Evolutionary conservation across 37 sponge, comb jelly and placozoan species (phyloP).

Genomic region (Diacarnus erythraeanus): DNA sequence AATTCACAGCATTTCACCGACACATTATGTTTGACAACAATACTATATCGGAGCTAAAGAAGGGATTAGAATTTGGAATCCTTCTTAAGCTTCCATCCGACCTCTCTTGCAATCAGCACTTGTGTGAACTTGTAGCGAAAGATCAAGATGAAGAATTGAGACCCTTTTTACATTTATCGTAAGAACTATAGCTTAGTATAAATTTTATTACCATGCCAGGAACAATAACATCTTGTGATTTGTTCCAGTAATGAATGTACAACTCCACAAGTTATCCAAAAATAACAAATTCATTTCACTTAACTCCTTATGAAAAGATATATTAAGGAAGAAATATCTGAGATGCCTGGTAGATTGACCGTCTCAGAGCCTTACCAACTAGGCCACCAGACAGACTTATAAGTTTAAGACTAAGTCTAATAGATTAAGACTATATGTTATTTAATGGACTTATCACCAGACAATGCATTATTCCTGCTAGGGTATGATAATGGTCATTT

Average conservation of each 20-base stretch:
- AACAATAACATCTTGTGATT: background rate
- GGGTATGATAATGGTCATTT: no score
- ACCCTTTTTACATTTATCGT: background rate
- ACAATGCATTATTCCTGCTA: no score
- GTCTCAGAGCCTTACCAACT: no score
- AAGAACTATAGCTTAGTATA: background rate
- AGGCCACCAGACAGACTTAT: no score
- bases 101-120: background rate
- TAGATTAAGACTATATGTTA: no score
- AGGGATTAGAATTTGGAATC: constrained; percentile 26
- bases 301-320: no score
- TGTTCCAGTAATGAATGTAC: background rate
- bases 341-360: no score
- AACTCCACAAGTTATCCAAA: no score
- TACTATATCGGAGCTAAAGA: background rate
- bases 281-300: no score
- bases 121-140: constrained; percentile 28
- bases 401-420: no score
- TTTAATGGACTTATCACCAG: no score
- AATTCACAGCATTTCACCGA: background rate
- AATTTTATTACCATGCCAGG: background rate
- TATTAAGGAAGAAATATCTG: no score
- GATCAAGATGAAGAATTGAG: background rate
- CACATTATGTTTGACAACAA: background rate
- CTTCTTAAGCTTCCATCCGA: constrained; percentile 20